These are phyloP conservation scores for Zygaena filipendulae DNA, from an alignment of 2,888 invertebrate genomes.

Conservation along the genomic window DNA sequence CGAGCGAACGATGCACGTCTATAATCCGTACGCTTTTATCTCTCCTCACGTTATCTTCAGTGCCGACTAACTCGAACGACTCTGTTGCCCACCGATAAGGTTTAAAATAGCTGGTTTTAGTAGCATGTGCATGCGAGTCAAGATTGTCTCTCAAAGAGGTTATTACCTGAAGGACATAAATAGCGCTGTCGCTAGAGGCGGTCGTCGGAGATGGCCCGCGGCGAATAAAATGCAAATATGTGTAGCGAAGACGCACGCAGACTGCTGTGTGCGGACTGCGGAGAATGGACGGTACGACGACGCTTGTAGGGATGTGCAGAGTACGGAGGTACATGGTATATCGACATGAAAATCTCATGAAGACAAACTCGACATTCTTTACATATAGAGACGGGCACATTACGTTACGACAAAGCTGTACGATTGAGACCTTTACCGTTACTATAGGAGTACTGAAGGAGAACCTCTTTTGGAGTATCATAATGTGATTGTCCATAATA, in stretches of 20 bases:
- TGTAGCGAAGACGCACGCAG: constrained; percentile 22
- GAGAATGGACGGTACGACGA: constrained; percentile 11
- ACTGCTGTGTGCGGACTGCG: constrained; percentile 6
- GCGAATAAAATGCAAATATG: constrained; percentile 62
- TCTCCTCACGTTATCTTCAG: constrained; percentile 19
- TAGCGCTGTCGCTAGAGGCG: constrained; percentile 23
- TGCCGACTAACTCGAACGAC: too few species aligned
- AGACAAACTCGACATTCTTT: constrained; percentile 3
- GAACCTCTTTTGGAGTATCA: too few species aligned
- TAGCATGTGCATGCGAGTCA: too few species aligned
- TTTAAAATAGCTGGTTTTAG: too few species aligned
- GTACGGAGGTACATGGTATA: too few species aligned
- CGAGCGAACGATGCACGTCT: constrained; percentile 47
- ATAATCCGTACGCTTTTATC: constrained; percentile 67
- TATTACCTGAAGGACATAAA: constrained; percentile 65
- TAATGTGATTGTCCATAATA: too few species aligned
- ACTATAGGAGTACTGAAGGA: too few species aligned
- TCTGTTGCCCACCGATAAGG: too few species aligned
- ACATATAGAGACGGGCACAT: constrained; percentile 7
- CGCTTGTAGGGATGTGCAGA: constrained; percentile 16
- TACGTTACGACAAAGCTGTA: too few species aligned
- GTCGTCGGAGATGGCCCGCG: constrained; percentile 29
- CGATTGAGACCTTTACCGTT: too few species aligned
- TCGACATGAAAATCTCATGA: too few species aligned
- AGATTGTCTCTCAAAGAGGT: constrained; percentile 58